Evolutionary conservation across 2,888 invertebrate genomes (phyloP).

Genomic region (Chrysolina haemoptera): DNA sequence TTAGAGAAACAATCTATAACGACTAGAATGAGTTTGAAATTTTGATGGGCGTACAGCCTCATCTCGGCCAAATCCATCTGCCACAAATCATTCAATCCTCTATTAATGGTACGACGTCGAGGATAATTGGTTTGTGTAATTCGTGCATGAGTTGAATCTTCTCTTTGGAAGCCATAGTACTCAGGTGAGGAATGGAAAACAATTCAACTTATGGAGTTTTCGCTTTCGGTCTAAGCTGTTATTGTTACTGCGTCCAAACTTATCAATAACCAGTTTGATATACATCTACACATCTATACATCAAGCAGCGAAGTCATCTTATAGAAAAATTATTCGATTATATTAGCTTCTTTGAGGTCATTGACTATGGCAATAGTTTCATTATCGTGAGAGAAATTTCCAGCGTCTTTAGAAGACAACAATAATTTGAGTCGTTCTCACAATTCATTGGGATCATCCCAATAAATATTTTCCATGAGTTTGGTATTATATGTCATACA

Average conservation of each 20-base stretch:
- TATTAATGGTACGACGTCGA: neutral
- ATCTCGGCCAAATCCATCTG: too few species aligned
- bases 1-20: too few species aligned
- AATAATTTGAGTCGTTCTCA: neutral
- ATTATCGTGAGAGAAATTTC: neutral
- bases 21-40: too few species aligned
- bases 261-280: neutral
- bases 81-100: too few species aligned
- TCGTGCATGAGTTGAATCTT: neutral
- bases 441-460: too few species aligned
- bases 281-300: too few species aligned
- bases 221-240: too few species aligned
- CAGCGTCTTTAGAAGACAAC: neutral
- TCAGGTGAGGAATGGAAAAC: neutral
- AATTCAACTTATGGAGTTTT: neutral
- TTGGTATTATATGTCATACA: too few species aligned
- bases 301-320: neutral
- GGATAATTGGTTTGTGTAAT: neutral
- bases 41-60: too few species aligned
- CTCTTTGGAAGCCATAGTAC: neutral
- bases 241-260: neutral
- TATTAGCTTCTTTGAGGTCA: neutral
- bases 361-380: neutral
- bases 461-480: too few species aligned
- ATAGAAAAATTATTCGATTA: neutral